Evolutionary conservation across 23 tunicate species (phyloP), one percentile per base, ranked within the genome.

Genomic region (Aplidium turbinatum): DNA sequence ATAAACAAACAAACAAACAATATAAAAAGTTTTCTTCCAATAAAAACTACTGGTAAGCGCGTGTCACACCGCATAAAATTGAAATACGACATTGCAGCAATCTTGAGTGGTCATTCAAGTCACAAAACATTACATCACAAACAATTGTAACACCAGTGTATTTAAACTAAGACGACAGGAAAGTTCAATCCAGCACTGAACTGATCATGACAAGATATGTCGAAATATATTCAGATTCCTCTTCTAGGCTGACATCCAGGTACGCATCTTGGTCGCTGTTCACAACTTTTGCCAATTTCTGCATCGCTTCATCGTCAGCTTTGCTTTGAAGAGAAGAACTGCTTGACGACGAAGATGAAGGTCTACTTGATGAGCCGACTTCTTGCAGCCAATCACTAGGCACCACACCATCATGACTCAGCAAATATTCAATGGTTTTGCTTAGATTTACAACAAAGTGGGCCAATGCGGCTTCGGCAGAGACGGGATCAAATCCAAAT

Each of bases 261-360:
- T 89, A 89, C 20, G 68, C 64, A 27, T 87, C 87, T 6, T 66
- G 70, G 22, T 69, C 57, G 3, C 24, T 35, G 1, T 68, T 47
- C 26, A 80, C 86, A n/a, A 51, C 95, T 13, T 75, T 64, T 18
- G 78, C 73, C 38, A 87, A 31, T 26, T 50, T 68, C 21, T 31
- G 45, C 64, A 87, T 25, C n/a, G 84, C 73, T 20, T 60, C 81
- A 28, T 72, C 23, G 46, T 87, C 95, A 33, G 74, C 87, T 47
- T 13, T 23, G 51, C 54, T 75, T 18, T 28, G 32, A 7, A 35
- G 31, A 6, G 35, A 34, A n/a, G 56, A 23, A 1, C 35, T 33
- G 24, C 68, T 34, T 47, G 78, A 5, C 7, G 25, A 23, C 26
- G 57, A 22, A 32, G 18, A 2, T 16, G n/a, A n/a, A n/a, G n/a